Base-by-base conservation (phyloP, 2,113 vertebrate genomes). In the Paradoxurus hermaphroditus region DNA sequence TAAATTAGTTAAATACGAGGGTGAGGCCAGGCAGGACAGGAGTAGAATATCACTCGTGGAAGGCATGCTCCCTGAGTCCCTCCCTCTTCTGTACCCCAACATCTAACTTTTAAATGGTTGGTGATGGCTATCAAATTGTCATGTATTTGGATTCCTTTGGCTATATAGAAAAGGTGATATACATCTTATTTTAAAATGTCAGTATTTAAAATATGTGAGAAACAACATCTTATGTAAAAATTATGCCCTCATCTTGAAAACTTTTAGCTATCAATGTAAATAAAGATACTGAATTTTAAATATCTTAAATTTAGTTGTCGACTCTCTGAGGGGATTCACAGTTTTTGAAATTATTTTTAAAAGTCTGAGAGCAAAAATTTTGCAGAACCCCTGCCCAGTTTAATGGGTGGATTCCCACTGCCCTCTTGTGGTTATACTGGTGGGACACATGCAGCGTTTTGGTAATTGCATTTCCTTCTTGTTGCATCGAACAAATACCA, bases 401-500 rank as follows among this genome's bases (percentile, higher is more conserved):
- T 94, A 84, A 63, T 29, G 41, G 19, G 1, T 93, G n/a, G 77
- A 29, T 4, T 73, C 67, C 83, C 41, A 86, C 62, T 77, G 14
- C 97, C 96, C 89, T 88, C 97, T 95, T 31, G 97, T 97, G 97
- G 96, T 56, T 63, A 56, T 18, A 41, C 68, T 68, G 36, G 14
- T 44, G 12, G 21, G 90, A 85, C 63, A 73, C 5, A 78, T 2
- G 11, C 75, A 14, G 19, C 34, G 19, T 73, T 86, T 87, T 49
- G 34, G 36, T 89, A 86, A 78, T 56, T 85, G 31, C 19, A 46
- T 75, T 94, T 95, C 44, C 10, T 85, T 86, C 63, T 93, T 75
- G 16, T 39, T 65, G 14, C 25, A 77, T 2, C 84, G 83, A 88
- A 73, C 14, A 92, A 90, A 92, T 12, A 82, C 65, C 95, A 39